phyloP scores from a whole-genome alignment of 37 sponge, comb jelly and placozoan species.

The Cliona cf. orientalis region DNA sequence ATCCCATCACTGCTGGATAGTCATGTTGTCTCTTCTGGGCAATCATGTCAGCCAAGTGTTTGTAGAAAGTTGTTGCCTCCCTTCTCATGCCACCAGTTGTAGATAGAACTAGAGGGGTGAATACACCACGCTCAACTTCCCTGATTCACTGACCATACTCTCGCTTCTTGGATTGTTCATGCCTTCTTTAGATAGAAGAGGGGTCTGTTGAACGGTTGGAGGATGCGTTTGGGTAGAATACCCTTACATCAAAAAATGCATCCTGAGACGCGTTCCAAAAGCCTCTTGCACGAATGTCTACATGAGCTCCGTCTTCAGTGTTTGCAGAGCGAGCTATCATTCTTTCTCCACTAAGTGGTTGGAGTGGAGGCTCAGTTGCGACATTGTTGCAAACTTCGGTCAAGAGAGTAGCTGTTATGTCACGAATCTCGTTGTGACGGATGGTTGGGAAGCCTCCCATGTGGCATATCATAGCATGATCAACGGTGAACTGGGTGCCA shows the following conservation, averaged over 20 bases:
- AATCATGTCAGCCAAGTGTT: constrained; percentile 23
- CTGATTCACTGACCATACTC: constrained; percentile 17
- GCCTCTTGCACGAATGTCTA: constrained; percentile 39
- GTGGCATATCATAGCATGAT: constrained; percentile 25
- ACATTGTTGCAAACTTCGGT: constrained; percentile 49
- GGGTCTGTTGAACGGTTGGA: constrained; percentile 5
- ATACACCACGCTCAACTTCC: constrained; percentile 40
- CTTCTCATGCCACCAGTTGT: constrained; percentile 30
- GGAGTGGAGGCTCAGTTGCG: constrained; percentile 26
- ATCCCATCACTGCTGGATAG: constrained; percentile 20
- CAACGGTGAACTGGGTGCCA: constrained; percentile 28
- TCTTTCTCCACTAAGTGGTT: constrained; percentile 29
- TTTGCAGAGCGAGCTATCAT: constrained; percentile 7
- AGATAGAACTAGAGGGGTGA: constrained; percentile 52
- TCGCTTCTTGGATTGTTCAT: constrained; percentile 25
- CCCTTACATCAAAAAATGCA: constrained; percentile 58
- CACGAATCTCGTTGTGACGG: constrained; percentile 47
- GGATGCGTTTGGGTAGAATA: constrained; percentile 48
- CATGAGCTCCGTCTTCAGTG: constrained; percentile 26
- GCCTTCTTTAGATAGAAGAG: constrained; percentile 16
- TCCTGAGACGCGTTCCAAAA: constrained; percentile 26
- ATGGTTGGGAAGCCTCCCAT: constrained; percentile 38
- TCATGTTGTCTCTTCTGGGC: constrained; percentile 13
- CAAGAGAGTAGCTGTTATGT: constrained; percentile 37
- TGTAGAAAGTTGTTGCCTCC: constrained; percentile 28